These are phyloP conservation scores for Spermophilus dauricus DNA, from an alignment of 2,113 vertebrate genomes.

Conservation along the genomic window DNA sequence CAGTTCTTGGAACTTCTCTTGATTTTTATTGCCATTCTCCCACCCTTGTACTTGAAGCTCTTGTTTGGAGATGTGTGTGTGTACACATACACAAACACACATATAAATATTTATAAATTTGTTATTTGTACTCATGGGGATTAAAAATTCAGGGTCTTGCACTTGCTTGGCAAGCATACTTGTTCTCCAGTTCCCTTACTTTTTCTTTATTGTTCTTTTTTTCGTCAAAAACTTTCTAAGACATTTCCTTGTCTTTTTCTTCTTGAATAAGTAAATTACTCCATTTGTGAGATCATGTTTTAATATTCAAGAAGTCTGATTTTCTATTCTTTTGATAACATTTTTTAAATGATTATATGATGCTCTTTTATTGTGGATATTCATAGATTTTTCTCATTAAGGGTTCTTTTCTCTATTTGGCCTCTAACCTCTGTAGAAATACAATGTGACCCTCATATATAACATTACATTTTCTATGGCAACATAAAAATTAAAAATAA, in stretches of 20 bases:
- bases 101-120: too few species aligned
- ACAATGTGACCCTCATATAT: neutral
- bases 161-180: too few species aligned
- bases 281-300: constrained; percentile 13
- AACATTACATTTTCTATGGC: neutral
- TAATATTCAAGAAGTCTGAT: neutral
- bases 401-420: neutral
- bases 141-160: too few species aligned
- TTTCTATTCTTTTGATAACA: neutral
- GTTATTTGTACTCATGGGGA: too few species aligned
- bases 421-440: neutral
- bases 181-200: neutral
- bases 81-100: too few species aligned
- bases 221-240: neutral
- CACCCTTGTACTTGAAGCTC: neutral
- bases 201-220: neutral
- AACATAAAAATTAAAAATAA: neutral
- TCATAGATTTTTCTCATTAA: neutral
- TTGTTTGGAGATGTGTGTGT: neutral
- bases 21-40: neutral
- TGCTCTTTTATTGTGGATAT: neutral
- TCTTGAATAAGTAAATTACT: neutral
- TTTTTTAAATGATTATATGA: neutral
- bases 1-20: neutral
- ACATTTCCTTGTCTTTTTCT: constrained; percentile 29